A percentile compares a stretch with the other conserved stretches of the same genome.
Conservation (phyloP, 1,140 invertebrate genomes). For the Notospermus geniculatus region DNA sequence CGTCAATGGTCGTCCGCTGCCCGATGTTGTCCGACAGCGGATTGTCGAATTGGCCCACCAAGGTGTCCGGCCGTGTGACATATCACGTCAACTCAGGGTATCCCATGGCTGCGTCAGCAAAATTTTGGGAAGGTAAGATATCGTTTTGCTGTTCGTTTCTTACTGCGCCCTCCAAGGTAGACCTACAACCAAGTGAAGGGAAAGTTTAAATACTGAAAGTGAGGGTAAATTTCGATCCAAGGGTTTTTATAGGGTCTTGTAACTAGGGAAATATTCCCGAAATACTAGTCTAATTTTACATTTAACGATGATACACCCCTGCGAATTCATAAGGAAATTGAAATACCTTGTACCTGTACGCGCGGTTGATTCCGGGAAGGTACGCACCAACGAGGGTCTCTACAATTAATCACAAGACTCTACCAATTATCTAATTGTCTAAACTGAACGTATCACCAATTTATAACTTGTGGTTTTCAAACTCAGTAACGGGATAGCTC, state of each 20-base stretch:
- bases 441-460: no score
- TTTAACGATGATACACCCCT: no score
- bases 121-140: conserved; percentile 64
- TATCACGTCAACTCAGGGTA: conserved; percentile 86
- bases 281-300: background rate
- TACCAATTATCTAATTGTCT: no score
- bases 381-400: no score
- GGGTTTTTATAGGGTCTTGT: background rate
- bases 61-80: conserved; percentile 91
- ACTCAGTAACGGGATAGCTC: no score
- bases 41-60: conserved; percentile 93
- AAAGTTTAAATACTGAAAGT: background rate
- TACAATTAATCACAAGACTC: no score
- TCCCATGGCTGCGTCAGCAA: conserved; percentile 96
- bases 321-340: no score
- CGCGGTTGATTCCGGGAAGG: no score
- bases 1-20: conserved; percentile 93
- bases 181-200: background rate
- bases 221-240: background rate
- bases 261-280: background rate
- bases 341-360: no score
- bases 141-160: no score
- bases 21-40: conserved; percentile 90
- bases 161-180: no score
- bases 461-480: no score